Conservation (phyloP, 2,888 invertebrate genomes). For the Griposia aprilina region DNA sequence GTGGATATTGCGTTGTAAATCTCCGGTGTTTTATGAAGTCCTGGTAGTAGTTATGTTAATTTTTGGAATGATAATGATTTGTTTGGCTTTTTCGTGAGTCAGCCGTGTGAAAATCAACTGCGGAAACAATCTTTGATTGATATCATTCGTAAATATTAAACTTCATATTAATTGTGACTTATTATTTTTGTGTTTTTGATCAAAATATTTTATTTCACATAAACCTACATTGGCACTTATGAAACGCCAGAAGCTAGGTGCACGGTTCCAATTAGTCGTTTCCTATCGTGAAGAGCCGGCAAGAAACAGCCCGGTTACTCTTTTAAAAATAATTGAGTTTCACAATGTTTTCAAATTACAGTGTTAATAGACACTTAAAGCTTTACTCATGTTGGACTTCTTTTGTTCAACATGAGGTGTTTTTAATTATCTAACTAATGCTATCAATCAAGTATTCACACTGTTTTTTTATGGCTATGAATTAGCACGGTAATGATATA, state of each 20-base stretch:
- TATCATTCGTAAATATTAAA: background rate
- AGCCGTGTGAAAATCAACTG: constrained; percentile 5
- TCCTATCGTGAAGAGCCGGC: too few relatives aligned
- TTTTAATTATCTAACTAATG: too few relatives aligned
- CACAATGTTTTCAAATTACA: too few relatives aligned
- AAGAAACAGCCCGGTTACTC: too few relatives aligned
- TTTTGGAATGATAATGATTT: constrained; percentile 37
- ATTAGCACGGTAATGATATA: background rate
- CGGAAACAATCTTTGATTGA: background rate
- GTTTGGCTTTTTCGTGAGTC: constrained; percentile 1
- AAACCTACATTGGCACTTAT: too few relatives aligned
- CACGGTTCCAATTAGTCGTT: too few relatives aligned
- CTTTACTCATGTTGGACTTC: background rate
- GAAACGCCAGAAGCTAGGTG: too few relatives aligned
- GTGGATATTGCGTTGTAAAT: constrained; percentile 54
- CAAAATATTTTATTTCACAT: too few relatives aligned
- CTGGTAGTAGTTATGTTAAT: constrained; percentile 27
- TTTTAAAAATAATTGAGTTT: too few relatives aligned
- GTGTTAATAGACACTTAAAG: too few relatives aligned
- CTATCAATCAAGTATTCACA: background rate
- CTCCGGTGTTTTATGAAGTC: constrained; percentile 52
- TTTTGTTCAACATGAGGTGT: background rate
- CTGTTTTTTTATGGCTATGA: background rate
- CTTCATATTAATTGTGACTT: background rate
- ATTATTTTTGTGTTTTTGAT: background rate